Conservation (phyloP, 2,113 vertebrate species). For the Galbula dea region DNA sequence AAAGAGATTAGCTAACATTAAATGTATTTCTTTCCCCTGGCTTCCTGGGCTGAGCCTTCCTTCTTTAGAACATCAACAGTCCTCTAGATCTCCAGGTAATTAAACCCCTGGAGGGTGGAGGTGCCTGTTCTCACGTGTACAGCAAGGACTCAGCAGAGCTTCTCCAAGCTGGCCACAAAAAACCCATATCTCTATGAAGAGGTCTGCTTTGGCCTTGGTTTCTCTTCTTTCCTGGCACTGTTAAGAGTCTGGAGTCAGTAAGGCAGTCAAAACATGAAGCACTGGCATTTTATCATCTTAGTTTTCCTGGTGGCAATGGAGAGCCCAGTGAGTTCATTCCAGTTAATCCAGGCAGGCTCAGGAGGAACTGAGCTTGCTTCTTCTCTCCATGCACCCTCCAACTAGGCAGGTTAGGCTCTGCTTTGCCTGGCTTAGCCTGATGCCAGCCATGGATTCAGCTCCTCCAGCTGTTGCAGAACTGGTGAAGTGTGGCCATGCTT, state of each 20-base stretch:
- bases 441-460: neutral
- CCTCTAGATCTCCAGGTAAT: constrained; percentile 23
- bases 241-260: neutral
- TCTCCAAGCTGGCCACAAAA: neutral
- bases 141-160: neutral
- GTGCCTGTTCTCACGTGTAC: constrained; percentile 31
- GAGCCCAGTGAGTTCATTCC: neutral
- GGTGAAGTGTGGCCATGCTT: neutral
- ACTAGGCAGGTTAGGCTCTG: neutral
- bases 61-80: constrained; percentile 30
- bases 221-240: neutral
- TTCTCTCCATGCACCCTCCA: neutral
- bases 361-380: neutral
- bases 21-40: neutral
- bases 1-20: neutral
- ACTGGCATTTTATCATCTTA: neutral
- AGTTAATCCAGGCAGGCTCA: neutral
- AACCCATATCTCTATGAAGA: neutral
- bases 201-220: neutral
- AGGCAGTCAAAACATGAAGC: neutral
- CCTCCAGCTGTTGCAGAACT: neutral
- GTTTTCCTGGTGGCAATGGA: neutral
- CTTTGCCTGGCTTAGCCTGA: neutral
- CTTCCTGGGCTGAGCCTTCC: neutral
- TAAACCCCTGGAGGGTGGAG: constrained; percentile 50